A percentile compares a stretch with the other conserved stretches of the same genome.
Conservation (phyloP, 2,113 vertebrate species). For the Eudyptes chrysolophus region DNA sequence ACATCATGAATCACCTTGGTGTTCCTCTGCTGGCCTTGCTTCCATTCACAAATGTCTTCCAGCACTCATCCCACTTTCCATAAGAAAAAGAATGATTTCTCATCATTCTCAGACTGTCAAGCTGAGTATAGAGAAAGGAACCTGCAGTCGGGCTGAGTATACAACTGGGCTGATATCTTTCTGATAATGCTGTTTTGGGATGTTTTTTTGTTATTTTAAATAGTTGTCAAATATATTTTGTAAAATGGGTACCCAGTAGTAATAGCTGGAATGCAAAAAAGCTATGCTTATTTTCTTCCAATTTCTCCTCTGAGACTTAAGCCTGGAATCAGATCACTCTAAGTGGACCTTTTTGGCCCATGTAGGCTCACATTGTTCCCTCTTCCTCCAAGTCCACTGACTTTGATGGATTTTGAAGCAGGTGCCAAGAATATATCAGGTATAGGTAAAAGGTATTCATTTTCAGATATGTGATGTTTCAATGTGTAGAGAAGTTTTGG, state of each 20-base stretch:
- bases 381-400: not conserved
- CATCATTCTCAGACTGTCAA: not conserved
- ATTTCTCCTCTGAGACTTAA: not conserved
- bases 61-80: too few relatives aligned
- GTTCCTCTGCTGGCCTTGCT: too few relatives aligned
- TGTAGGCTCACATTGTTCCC: not conserved
- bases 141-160: not conserved
- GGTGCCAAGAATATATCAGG: not conserved
- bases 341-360: not conserved
- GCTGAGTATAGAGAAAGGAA: not conserved
- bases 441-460: not conserved
- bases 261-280: not conserved
- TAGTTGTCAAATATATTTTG: not conserved
- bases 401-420: not conserved
- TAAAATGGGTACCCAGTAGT: not conserved
- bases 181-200: not conserved
- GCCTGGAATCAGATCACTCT: not conserved
- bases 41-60: too few relatives aligned
- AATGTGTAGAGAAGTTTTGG: not conserved
- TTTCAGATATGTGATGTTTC: not conserved
- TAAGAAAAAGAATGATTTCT: not conserved
- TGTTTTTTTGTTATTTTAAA: not conserved
- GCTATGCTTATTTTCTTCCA: not conserved
- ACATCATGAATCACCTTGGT: too few relatives aligned
- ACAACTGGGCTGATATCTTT: not conserved